phyloP scores from a whole-genome alignment of 1,140 invertebrate species.

The Venturia canescens region DNA sequence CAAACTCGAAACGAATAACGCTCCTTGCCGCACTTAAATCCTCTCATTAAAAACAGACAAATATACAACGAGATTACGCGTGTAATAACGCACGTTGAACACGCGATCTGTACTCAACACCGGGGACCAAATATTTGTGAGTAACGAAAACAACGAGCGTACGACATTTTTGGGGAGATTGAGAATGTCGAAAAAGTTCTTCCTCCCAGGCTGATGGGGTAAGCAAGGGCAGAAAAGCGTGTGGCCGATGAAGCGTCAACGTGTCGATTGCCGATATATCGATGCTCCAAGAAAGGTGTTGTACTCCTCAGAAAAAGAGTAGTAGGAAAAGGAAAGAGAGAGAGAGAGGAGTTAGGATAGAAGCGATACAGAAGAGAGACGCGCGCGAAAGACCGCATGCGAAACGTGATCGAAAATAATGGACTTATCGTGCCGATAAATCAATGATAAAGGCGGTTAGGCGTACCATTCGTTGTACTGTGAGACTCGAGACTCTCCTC shows the following conservation, averaged over 20 bases:
- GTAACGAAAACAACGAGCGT: neutral
- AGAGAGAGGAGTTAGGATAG: neutral
- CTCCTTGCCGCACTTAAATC: neutral
- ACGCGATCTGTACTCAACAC: neutral
- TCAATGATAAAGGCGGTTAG: constrained; percentile 49
- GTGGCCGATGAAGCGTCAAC: neutral
- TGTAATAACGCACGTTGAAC: neutral
- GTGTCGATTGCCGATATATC: constrained; percentile 1
- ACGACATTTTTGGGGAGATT: too few species aligned
- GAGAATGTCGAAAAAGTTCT: too few species aligned
- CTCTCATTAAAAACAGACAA: neutral
- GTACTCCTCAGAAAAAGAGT: constrained; percentile 4
- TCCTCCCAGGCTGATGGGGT: neutral
- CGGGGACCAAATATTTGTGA: neutral
- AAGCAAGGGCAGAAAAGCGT: neutral
- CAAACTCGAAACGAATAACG: neutral
- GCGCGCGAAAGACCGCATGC: constrained; percentile 37
- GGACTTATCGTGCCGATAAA: constrained; percentile 52
- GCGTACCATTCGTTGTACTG: constrained; percentile 26
- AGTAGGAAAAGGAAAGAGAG: neutral
- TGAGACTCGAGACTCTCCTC: neutral
- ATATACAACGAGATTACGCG: neutral
- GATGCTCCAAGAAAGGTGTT: constrained; percentile 2
- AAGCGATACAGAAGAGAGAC: constrained; percentile 10
- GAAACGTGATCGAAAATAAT: constrained; percentile 53